Conservation (phyloP, 2,797 vertebrate genomes). For the Moxostoma hubbsi region DNA sequence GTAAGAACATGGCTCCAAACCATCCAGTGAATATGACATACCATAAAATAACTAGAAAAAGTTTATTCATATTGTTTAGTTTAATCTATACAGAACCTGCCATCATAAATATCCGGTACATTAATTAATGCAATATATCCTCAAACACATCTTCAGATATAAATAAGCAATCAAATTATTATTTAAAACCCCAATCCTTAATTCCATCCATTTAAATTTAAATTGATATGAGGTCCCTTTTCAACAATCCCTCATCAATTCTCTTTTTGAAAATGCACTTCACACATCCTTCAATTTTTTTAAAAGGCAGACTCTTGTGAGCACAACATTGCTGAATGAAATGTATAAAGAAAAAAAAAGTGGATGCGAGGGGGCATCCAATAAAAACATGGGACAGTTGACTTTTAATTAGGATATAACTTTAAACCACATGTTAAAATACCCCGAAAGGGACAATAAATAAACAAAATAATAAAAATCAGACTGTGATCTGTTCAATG, state of each 20-base stretch:
- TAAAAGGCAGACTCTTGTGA: not conserved
- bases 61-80: not conserved
- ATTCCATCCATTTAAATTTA: not conserved
- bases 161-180: not conserved
- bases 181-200: slow-evolving; percentile 8
- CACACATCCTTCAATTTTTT: not conserved
- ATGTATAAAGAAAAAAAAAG: not conserved
- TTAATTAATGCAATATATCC: slow-evolving; percentile 4
- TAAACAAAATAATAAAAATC: slow-evolving; percentile 9
- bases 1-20: slow-evolving; percentile 20
- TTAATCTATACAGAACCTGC: slow-evolving; percentile 1
- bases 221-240: not conserved
- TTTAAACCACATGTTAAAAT: slow-evolving; percentile 20
- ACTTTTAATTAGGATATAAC: slow-evolving; percentile 1
- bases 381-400: not conserved
- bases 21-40: slow-evolving; percentile 45
- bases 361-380: not conserved
- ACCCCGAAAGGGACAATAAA: slow-evolving; percentile 50
- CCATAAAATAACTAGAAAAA: slow-evolving; percentile 29
- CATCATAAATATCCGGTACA: slow-evolving; percentile 22
- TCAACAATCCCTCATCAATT: not conserved
- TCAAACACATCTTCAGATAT: not conserved
- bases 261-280: not conserved
- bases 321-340: not conserved
- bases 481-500: slow-evolving; percentile 30